phyloP scores from a whole-genome alignment of 92 coral and sea anemone genomes.

The Umimayanthus kanabou region DNA sequence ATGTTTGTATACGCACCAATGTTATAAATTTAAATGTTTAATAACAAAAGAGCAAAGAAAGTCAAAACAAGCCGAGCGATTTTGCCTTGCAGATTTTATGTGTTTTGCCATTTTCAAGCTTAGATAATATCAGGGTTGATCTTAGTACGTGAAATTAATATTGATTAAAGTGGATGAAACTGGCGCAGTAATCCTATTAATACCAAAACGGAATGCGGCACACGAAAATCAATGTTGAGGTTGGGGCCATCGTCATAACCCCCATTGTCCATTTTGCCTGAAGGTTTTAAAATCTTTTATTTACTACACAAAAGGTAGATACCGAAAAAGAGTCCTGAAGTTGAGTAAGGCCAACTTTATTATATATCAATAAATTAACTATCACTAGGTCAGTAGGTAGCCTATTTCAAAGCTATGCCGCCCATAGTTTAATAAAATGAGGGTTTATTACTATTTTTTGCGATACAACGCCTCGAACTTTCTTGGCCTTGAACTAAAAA shows the following conservation, averaged over 20 bases:
- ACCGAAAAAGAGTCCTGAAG: no score
- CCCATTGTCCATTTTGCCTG: neutral
- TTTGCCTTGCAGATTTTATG: neutral
- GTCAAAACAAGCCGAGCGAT: neutral
- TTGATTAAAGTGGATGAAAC: neutral
- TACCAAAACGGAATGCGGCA: no score
- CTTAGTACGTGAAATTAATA: neutral
- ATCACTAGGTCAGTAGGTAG: neutral
- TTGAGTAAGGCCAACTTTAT: neutral
- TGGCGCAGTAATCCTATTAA: no score
- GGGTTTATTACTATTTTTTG: neutral
- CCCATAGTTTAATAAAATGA: neutral
- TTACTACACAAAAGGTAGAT: neutral
- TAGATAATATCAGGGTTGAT: no score
- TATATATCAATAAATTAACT: no score
- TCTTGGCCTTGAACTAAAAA: no score
- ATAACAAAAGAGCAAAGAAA: neutral
- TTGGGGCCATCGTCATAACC: no score
- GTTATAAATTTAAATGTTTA: no score
- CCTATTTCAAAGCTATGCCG: neutral
- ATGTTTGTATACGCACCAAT: neutral
- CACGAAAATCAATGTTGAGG: no score
- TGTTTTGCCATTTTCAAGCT: neutral
- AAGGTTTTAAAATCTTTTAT: neutral
- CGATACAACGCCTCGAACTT: neutral